Base-by-base conservation (phyloP, 1,140 invertebrate species). In the Akabosia matsudoensis region DNA sequence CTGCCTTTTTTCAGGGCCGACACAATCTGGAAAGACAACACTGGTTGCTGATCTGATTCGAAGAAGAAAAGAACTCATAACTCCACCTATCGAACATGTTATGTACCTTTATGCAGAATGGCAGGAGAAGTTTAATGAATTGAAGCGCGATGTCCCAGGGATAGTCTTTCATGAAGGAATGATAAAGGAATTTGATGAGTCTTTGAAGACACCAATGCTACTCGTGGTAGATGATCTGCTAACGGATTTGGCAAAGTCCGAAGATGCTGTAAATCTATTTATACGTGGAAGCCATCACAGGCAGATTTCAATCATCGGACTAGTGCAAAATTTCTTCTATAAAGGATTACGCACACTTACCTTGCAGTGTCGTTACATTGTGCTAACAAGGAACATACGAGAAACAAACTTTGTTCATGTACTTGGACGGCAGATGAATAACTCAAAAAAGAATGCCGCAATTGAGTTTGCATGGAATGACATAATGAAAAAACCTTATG, bases 241-340 rank as follows among this genome's bases (percentile, higher is more conserved):
- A 30, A 67, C 61, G 4, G 22, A 28, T 16, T 16, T 67, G 28
- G 30, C 26, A 7, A 67, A 67, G 22, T 30, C 24, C 1, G 61
- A 67, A 4, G 61, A 67, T 2, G 61, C 61, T 30, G 28, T 67
- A 7, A 67, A 67, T 30, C 14, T 67, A n/a, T 67, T 67, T 31
- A 67, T 67, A 7, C 24, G 61, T 10, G 61, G 61, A 30, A 7
- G 3, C 22, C 61, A 67, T n/a, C 61, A 67, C n/a, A 24, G 30
- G 13, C 28, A 67, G 13, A 67, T 31, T 7, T 7, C 3, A 13
- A 30, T 67, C 22, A 31, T 67, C 4, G 7, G 7, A 10, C n/a
- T 67, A 30, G 30, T 67, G 10, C 61, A 67, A 30, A 67, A 30
- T 31, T 67, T 67, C 22, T 67, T 67, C n/a, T 67, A 67, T n/a